Evolutionary conservation across 2,113 vertebrate species (phyloP).

Genomic region (Semicossyphus pulcher): DNA sequence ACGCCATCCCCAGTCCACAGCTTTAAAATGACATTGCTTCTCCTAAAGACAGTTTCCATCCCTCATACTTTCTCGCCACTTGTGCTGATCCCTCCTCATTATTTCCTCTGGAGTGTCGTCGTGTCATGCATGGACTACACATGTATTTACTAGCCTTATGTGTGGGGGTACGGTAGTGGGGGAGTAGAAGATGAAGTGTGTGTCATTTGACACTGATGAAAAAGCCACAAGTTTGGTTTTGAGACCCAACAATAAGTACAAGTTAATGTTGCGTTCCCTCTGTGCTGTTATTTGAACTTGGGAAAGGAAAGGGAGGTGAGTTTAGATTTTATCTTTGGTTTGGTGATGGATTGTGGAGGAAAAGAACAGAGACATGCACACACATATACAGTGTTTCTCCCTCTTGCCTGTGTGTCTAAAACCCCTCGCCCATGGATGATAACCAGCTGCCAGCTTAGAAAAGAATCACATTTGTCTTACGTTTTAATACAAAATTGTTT

Average conservation of each 20-base stretch:
- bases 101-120: constrained; percentile 10
- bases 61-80: not conserved
- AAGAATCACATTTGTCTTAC: constrained; percentile 52
- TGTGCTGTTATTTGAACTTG: constrained; percentile 60
- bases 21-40: constrained; percentile 42
- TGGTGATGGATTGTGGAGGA: constrained; percentile 63
- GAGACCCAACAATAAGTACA: constrained; percentile 45
- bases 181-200: constrained; percentile 38
- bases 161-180: constrained; percentile 12
- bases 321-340: constrained; percentile 58
- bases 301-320: constrained; percentile 63
- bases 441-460: constrained; percentile 48
- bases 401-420: constrained; percentile 38
- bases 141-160: constrained; percentile 4
- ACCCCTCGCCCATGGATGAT: constrained; percentile 34
- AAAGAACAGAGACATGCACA: constrained; percentile 42
- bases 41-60: constrained; percentile 37
- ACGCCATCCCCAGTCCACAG: constrained; percentile 19
- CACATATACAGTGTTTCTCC: constrained; percentile 33
- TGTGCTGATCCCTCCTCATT: constrained; percentile 28
- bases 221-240: constrained; percentile 73
- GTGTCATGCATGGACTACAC: constrained; percentile 3
- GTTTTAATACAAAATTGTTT: constrained; percentile 34
- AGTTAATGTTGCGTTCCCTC: constrained; percentile 39
- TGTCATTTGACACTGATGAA: constrained; percentile 71